Evolutionary conservation across 2,113 vertebrate species (phyloP).

Genomic region (Lethenteron camtschaticum): DNA sequence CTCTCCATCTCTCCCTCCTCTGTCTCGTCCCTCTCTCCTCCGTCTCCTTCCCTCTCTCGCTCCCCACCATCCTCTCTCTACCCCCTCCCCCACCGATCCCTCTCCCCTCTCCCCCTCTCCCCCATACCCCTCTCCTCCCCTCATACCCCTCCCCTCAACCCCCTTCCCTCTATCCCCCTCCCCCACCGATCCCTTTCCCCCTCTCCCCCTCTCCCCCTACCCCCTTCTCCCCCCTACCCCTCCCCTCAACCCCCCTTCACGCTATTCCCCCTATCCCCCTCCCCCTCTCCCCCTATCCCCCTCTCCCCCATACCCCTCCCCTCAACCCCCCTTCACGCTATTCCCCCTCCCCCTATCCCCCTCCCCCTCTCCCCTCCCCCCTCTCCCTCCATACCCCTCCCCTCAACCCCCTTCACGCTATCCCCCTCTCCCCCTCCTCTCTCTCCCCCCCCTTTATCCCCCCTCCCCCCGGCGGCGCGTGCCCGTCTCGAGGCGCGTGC

Average conservation of each 20-base stretch:
- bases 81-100: background rate
- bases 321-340: background rate
- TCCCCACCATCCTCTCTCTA: background rate
- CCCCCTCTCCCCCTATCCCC: background rate
- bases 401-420: too few species aligned
- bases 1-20: background rate
- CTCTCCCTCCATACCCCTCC: background rate
- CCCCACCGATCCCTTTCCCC: too few species aligned
- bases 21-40: background rate
- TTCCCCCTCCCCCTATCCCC: background rate
- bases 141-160: too few species aligned
- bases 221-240: background rate
- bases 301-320: background rate
- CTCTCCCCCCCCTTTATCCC: too few species aligned
- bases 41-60: background rate
- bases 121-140: too few species aligned
- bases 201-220: too few species aligned
- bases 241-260: background rate
- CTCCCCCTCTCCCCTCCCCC: background rate
- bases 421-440: too few species aligned
- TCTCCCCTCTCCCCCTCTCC: background rate
- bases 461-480: too few species aligned
- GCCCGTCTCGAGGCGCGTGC: too few species aligned
- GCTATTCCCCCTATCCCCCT: background rate
- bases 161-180: too few species aligned